phyloP scores from a whole-genome alignment of 2,888 invertebrate species.

The Dolichopus griseipennis region DNA sequence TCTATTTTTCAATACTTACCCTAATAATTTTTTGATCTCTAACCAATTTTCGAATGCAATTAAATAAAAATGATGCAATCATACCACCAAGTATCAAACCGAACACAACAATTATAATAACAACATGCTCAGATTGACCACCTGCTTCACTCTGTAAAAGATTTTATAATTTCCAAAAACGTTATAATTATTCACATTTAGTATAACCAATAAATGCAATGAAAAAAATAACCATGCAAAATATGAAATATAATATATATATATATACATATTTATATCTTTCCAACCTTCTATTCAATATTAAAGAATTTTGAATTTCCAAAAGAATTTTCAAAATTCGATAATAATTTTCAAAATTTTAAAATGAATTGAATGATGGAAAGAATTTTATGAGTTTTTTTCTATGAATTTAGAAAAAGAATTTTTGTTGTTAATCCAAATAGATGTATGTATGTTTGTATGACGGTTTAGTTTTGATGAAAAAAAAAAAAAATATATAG shows the following conservation, averaged over 20 bases:
- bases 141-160: slow-evolving; percentile 30
- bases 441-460: too few relatives aligned
- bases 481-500: too few relatives aligned
- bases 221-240: slow-evolving; percentile 1
- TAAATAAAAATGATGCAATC: slow-evolving; percentile 80
- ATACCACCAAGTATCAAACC: slow-evolving; percentile 78
- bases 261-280: too few relatives aligned
- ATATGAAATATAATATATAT: too few relatives aligned
- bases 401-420: background rate
- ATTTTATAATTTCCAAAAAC: background rate
- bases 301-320: too few relatives aligned
- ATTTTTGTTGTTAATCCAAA: background rate
- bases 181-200: too few relatives aligned
- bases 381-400: background rate
- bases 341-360: background rate
- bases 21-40: slow-evolving; percentile 80
- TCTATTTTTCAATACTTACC: slow-evolving; percentile 47
- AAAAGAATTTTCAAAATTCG: too few relatives aligned
- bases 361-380: background rate
- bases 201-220: background rate
- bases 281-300: background rate
- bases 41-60: slow-evolving; percentile 75
- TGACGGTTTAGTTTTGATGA: too few relatives aligned
- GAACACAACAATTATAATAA: slow-evolving; percentile 81
- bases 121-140: slow-evolving; percentile 59